Percentiles rank a stretch among this genome's conserved stretches.
These are phyloP conservation scores for Cherax quadricarinatus DNA, from an alignment of 1,140 invertebrate genomes.

Conservation along the genomic window DNA sequence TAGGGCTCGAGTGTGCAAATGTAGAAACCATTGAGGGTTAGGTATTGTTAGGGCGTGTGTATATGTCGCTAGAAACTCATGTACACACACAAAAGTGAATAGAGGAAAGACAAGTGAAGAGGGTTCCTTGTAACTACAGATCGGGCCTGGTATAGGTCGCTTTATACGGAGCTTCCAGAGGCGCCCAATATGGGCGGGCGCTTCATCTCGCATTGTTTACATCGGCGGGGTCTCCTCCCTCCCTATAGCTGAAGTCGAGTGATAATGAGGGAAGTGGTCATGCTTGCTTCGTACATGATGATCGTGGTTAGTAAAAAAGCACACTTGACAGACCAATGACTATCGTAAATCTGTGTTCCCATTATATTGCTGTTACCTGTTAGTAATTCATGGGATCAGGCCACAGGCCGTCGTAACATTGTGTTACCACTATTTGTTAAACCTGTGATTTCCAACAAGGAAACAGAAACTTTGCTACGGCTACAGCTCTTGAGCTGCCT, in stretches of 20 bases:
- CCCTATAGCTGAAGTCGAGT: neutral
- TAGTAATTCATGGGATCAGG: too few species aligned
- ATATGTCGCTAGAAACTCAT: neutral
- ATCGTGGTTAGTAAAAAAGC: neutral
- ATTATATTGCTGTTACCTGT: too few species aligned
- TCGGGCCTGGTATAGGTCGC: neutral
- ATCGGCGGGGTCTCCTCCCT: neutral
- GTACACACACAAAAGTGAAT: neutral
- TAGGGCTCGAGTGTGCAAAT: neutral
- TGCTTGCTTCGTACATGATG: conserved; percentile 17
- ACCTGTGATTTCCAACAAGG: too few species aligned
- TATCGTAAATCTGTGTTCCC: too few species aligned
- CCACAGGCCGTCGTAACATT: too few species aligned
- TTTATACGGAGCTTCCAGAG: neutral
- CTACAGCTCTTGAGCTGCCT: too few species aligned
- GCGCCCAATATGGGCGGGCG: neutral
- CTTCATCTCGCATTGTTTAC: conserved; percentile 38
- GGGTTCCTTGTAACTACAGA: neutral
- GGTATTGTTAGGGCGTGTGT: neutral
- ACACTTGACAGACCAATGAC: neutral
- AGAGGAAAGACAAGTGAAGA: neutral
- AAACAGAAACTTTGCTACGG: too few species aligned
- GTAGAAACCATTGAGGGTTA: neutral
- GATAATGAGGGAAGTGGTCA: conserved; percentile 6
- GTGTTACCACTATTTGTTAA: too few species aligned